These are phyloP conservation scores for Prietella phreatophila DNA, from an alignment of 2,113 vertebrate species.

Conservation along the genomic window DNA sequence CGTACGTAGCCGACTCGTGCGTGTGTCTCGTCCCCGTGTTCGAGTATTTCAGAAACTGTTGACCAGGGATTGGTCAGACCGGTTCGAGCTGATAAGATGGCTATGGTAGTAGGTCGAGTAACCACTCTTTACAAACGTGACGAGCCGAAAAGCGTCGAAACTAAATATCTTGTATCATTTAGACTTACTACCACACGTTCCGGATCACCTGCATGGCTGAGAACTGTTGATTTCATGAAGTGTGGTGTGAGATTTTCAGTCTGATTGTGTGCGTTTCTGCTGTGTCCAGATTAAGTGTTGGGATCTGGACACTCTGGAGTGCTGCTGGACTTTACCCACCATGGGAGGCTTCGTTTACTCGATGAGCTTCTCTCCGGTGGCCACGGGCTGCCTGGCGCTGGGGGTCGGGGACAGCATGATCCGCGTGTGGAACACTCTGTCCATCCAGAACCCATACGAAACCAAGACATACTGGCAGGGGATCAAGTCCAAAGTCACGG, in stretches of 20 bases:
- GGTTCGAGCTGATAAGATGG: too few relatives aligned
- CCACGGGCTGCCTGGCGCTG: constrained; percentile 80
- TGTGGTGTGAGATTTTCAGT: background rate
- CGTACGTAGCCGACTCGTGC: background rate
- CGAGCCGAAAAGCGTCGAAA: background rate
- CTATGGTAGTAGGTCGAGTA: background rate
- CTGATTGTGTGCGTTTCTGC: background rate
- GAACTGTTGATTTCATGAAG: background rate
- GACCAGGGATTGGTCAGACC: too few relatives aligned
- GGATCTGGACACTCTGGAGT: constrained; percentile 83
- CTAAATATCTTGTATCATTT: background rate
- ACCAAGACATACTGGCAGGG: constrained; percentile 90
- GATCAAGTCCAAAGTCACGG: constrained; percentile 94
- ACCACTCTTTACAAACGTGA: background rate
- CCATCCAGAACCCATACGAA: constrained; percentile 83
- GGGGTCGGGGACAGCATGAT: constrained; percentile 94
- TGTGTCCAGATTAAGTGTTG: constrained; percentile 88
- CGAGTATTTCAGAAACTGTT: too few relatives aligned
- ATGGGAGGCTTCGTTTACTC: constrained; percentile 90
- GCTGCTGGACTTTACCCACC: constrained; percentile 89
- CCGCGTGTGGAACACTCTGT: constrained; percentile 89
- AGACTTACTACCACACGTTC: background rate
- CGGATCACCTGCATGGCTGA: background rate
- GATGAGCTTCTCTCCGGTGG: constrained; percentile 88
- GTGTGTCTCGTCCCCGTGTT: too few relatives aligned